Evolutionary conservation across 2,888 invertebrate genomes (phyloP).

Genomic region (Pseudococcus viburni): DNA sequence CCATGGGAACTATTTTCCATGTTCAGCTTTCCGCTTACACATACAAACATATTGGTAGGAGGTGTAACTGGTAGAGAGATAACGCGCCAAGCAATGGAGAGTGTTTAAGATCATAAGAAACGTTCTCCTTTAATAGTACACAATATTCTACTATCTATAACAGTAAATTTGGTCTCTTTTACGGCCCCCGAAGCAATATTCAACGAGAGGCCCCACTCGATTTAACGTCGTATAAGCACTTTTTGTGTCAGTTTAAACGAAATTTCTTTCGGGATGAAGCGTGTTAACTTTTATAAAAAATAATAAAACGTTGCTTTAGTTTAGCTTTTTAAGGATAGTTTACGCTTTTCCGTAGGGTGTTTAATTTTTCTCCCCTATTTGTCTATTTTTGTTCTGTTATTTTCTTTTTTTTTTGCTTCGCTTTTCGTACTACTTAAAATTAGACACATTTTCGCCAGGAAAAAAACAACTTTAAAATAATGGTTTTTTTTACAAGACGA

Average conservation of each 20-base stretch:
- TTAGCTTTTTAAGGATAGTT: conserved; percentile 52
- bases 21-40: conserved; percentile 57
- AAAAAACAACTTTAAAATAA: not conserved
- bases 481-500: not conserved
- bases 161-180: conserved; percentile 63
- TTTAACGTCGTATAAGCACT: conserved; percentile 63
- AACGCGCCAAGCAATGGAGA: conserved; percentile 62
- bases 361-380: conserved; percentile 39
- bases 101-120: conserved; percentile 64
- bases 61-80: conserved; percentile 62
- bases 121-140: conserved; percentile 62
- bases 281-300: conserved; percentile 60
- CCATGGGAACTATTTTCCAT: conserved; percentile 63
- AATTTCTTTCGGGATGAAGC: conserved; percentile 57
- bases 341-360: conserved; percentile 47
- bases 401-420: not conserved
- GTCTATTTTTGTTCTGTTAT: not conserved
- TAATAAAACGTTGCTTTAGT: conserved; percentile 59
- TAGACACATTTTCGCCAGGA: not conserved
- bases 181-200: conserved; percentile 61
- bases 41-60: conserved; percentile 62
- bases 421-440: not conserved
- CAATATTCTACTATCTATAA: conserved; percentile 63
- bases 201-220: conserved; percentile 55
- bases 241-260: conserved; percentile 62